These are phyloP conservation scores for Nymphalis polychloros DNA, from an alignment of 2,888 invertebrate species.

Conservation along the genomic window DNA sequence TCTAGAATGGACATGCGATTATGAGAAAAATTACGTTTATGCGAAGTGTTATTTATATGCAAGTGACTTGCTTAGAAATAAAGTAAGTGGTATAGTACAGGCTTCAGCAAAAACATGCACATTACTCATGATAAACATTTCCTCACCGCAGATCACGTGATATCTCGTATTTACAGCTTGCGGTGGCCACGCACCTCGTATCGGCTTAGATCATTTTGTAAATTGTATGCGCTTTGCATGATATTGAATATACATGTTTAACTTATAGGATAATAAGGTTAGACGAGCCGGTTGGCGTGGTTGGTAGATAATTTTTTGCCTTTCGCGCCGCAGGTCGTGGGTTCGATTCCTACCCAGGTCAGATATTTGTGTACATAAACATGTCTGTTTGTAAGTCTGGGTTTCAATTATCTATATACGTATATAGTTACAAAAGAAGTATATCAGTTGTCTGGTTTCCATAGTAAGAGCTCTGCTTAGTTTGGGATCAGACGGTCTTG, in stretches of 20 bases:
- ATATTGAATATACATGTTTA: not conserved
- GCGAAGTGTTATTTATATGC: constrained; percentile 15
- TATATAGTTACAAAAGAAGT: no score
- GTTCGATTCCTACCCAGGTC: no score
- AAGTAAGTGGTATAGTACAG: constrained; percentile 9
- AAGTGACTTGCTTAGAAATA: constrained; percentile 17
- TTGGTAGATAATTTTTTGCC: no score
- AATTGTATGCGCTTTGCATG: not conserved
- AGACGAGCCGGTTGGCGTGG: no score
- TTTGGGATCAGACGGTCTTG: no score
- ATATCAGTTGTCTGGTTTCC: no score
- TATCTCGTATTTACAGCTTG: constrained; percentile 30
- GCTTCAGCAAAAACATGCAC: constrained; percentile 23
- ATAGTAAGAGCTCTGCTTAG: no score
- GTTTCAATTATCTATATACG: no score
- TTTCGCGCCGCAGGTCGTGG: no score
- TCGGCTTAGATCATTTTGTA: constrained; percentile 13
- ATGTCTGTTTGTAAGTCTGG: no score
- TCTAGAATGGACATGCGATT: not conserved
- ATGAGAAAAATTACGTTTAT: not conserved
- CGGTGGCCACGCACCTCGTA: constrained; percentile 23
- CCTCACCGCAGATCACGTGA: constrained; percentile 34
- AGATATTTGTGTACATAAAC: no score
- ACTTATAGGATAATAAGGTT: no score
- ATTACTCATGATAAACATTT: constrained; percentile 36